phyloP scores from a whole-genome alignment of 2,797 vertebrate species.

The Microctenopoma lineatum region DNA sequence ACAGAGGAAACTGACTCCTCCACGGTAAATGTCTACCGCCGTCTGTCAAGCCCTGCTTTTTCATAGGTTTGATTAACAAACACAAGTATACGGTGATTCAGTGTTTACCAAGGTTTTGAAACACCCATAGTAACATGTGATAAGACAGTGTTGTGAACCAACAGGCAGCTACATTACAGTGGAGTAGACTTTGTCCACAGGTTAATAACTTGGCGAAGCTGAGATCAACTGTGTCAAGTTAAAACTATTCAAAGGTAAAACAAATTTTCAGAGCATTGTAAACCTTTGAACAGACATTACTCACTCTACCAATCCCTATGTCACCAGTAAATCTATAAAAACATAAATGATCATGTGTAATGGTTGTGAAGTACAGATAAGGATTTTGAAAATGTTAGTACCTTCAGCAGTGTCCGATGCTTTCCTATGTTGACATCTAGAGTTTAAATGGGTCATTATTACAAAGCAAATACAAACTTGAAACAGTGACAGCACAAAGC shows the following conservation, averaged over 20 bases:
- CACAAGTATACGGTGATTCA: constrained; percentile 17
- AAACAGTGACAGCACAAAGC: neutral
- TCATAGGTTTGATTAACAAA: constrained; percentile 38
- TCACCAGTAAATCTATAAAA: neutral
- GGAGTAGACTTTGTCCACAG: neutral
- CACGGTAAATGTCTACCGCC: constrained; percentile 50
- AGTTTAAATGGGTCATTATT: neutral
- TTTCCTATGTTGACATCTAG: neutral
- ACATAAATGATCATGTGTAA: neutral
- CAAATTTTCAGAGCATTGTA: neutral
- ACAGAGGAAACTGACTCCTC: constrained; percentile 45
- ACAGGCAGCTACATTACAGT: neutral
- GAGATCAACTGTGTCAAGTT: too few relatives aligned
- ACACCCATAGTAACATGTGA: constrained; percentile 35
- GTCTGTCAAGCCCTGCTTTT: constrained; percentile 21
- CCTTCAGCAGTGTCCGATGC: neutral
- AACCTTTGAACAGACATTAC: neutral
- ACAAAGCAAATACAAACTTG: neutral
- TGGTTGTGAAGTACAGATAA: neutral
- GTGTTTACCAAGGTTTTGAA: constrained; percentile 33
- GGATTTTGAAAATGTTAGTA: neutral
- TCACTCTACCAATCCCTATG: neutral
- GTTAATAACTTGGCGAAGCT: too few relatives aligned
- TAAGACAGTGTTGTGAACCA: neutral
- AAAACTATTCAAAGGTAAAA: neutral